These are phyloP conservation scores for Stichopus horrens DNA, from an alignment of 53 echinoderm and acorn worm species.

Conservation along the genomic window DNA sequence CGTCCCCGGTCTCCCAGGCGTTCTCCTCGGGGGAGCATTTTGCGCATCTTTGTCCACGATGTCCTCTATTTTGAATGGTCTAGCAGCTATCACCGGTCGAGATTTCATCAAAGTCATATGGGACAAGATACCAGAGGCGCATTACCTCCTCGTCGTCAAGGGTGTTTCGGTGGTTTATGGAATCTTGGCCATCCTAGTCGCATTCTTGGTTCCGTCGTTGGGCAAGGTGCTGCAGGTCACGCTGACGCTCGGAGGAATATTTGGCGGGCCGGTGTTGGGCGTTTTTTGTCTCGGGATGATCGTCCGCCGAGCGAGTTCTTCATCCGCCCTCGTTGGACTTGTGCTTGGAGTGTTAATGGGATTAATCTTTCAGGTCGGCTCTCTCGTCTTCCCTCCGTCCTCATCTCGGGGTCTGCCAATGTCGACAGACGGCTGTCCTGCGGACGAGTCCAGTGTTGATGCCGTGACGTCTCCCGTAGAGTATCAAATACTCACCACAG, in stretches of 20 bases:
- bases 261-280: constrained; percentile 21
- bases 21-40: constrained; percentile 34
- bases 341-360: constrained; percentile 22
- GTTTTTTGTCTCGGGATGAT: constrained; percentile 42
- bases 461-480: background rate
- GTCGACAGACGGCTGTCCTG: background rate
- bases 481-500: background rate
- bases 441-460: background rate
- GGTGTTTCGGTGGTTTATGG: constrained; percentile 9
- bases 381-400: background rate
- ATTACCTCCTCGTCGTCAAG: constrained; percentile 9
- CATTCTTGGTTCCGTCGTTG: constrained; percentile 36
- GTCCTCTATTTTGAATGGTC: constrained; percentile 38
- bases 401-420: constrained; percentile 14
- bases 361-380: constrained; percentile 19
- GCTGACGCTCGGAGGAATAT: constrained; percentile 15
- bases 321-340: background rate
- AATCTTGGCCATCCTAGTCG: background rate
- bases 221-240: constrained; percentile 32
- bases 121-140: background rate
- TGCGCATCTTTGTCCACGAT: constrained; percentile 31
- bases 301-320: constrained; percentile 22
- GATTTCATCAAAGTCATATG: constrained; percentile 32
- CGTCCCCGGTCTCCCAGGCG: constrained; percentile 21
- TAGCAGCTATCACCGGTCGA: constrained; percentile 22